phyloP scores from a whole-genome alignment of 2,888 invertebrate genomes.

The Heliconius aoede region DNA sequence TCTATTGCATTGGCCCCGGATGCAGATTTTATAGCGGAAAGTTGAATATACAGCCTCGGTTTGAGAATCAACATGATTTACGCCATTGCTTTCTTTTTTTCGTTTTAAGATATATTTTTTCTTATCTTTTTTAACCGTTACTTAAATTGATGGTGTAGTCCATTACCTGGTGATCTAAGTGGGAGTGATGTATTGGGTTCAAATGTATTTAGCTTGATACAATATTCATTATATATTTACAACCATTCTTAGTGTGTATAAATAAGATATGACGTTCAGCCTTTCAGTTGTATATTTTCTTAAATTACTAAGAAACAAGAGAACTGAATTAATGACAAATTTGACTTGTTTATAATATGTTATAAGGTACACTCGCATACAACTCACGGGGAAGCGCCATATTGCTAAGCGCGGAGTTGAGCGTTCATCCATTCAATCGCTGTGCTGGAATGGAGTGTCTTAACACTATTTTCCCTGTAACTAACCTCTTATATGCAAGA shows the following conservation, averaged over 20 bases:
- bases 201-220: background rate
- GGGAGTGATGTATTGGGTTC: no score
- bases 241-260: background rate
- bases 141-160: background rate
- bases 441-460: no score
- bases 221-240: no score
- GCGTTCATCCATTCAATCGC: no score
- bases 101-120: background rate
- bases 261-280: background rate
- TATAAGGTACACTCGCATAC: no score
- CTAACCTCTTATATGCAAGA: no score
- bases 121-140: background rate
- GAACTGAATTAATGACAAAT: background rate
- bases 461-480: no score
- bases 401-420: no score
- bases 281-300: background rate
- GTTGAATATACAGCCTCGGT: conserved; percentile 29
- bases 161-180: no score
- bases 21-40: conserved; percentile 34
- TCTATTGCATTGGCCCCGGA: conserved; percentile 31
- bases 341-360: no score
- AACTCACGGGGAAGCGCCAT: no score
- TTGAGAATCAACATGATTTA: conserved; percentile 22
- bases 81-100: conserved; percentile 8
- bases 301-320: background rate